Evolutionary conservation across 1,140 invertebrate genomes (phyloP).

Genomic region (Coboldia fuscipes): DNA sequence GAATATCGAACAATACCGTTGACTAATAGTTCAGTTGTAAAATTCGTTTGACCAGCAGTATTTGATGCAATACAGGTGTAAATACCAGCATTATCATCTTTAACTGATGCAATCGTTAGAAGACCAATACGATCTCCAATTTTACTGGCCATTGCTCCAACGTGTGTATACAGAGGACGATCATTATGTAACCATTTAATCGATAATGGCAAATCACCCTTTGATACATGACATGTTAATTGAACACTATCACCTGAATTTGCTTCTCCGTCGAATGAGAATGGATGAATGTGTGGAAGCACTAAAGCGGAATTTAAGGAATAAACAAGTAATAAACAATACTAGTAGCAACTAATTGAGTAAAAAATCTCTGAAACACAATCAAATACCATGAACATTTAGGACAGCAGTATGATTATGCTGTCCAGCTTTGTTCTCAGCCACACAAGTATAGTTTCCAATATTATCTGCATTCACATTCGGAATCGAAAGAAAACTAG

Average conservation of each 20-base stretch:
- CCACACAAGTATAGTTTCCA: constrained; percentile 42
- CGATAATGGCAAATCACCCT: constrained; percentile 28
- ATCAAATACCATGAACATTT: constrained; percentile 28
- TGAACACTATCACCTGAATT: constrained; percentile 34
- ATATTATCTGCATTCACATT: constrained; percentile 34
- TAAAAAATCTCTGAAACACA: background rate
- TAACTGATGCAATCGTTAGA: constrained; percentile 21
- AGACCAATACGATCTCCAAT: constrained; percentile 20
- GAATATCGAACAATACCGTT: constrained; percentile 17
- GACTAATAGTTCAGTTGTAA: constrained; percentile 29
- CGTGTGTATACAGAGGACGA: constrained; percentile 15
- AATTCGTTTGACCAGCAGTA: constrained; percentile 29
- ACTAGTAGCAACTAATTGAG: background rate
- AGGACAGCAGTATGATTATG: constrained; percentile 28
- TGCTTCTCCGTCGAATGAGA: constrained; percentile 28
- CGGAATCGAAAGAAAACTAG: constrained; percentile 12
- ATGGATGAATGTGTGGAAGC: constrained; percentile 28
- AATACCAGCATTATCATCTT: constrained; percentile 34
- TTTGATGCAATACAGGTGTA: constrained; percentile 42
- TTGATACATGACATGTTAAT: constrained; percentile 26
- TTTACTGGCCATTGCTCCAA: constrained; percentile 14
- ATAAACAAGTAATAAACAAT: background rate
- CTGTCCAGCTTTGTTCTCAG: constrained; percentile 32
- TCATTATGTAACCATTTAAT: constrained; percentile 25
- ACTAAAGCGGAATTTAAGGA: constrained; percentile 15